A percentile compares a stretch with the other conserved stretches of the same genome.
These are phyloP conservation scores for Barbus barbus DNA, from an alignment of 2,113 vertebrate genomes.

Conservation along the genomic window DNA sequence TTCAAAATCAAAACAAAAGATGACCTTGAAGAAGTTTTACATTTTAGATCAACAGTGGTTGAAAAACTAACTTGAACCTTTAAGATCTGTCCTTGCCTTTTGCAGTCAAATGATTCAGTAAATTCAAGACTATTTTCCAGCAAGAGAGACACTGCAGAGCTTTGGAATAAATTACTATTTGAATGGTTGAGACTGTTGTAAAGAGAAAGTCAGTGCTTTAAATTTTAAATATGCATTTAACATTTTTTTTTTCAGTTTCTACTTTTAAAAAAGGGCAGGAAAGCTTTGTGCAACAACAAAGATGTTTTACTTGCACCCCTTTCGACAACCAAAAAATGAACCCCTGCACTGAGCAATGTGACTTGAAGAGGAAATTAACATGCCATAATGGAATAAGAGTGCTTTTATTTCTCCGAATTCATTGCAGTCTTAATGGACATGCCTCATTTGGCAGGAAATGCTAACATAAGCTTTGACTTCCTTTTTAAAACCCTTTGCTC, in stretches of 20 bases:
- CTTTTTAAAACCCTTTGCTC: neutral
- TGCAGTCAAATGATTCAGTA: neutral
- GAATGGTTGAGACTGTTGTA: neutral
- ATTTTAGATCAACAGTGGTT: neutral
- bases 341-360: neutral
- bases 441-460: conserved; percentile 5
- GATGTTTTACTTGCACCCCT: neutral
- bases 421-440: neutral
- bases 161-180: neutral
- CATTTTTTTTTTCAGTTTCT: neutral
- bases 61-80: neutral
- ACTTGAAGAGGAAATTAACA: neutral
- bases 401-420: neutral
- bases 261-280: neutral
- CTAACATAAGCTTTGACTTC: neutral
- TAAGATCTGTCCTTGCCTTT: neutral
- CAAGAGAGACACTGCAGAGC: neutral
- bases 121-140: neutral
- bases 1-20: too few relatives aligned
- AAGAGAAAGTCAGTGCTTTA: neutral
- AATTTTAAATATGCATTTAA: neutral
- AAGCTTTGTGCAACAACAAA: neutral
- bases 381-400: neutral
- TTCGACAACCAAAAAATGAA: conserved; percentile 15
- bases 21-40: neutral